Evolutionary conservation across 2,113 vertebrate species (phyloP).

Genomic region (Pangasianodon gigas): DNA sequence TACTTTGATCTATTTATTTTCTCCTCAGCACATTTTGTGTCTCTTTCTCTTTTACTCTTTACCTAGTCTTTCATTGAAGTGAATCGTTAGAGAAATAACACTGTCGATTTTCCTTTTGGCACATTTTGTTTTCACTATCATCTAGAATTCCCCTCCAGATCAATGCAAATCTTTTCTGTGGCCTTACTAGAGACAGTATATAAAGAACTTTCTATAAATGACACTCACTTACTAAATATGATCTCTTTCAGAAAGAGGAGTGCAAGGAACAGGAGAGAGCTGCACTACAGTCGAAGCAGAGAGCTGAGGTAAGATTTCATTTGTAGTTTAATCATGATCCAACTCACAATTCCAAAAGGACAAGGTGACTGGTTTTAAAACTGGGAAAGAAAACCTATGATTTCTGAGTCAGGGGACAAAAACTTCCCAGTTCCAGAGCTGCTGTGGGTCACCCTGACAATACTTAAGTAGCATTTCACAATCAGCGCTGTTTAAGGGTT

Average conservation of each 20-base stretch:
- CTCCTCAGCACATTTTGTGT: background rate
- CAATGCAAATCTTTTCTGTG: background rate
- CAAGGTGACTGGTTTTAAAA: background rate
- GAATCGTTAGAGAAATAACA: background rate
- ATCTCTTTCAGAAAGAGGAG: slow-evolving; percentile 51
- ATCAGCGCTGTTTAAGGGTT: background rate
- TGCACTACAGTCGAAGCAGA: slow-evolving; percentile 37
- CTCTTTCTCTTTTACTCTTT: background rate
- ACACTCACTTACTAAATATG: background rate
- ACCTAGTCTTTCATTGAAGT: background rate
- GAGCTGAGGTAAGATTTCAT: slow-evolving; percentile 45
- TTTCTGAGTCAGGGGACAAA: background rate
- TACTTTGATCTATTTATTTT: slow-evolving; percentile 22
- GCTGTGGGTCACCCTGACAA: background rate
- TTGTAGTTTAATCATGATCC: background rate
- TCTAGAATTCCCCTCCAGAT: background rate
- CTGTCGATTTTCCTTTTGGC: background rate
- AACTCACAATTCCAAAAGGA: background rate
- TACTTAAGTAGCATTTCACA: background rate
- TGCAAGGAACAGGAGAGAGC: slow-evolving; percentile 46
- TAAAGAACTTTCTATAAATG: background rate
- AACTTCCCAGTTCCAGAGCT: background rate
- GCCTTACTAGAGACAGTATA: background rate
- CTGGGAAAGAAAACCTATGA: background rate
- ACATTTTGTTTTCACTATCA: background rate